These are phyloP conservation scores for Palythoa heliodiscus DNA, from an alignment of 92 coral and sea anemone genomes.

Conservation along the genomic window DNA sequence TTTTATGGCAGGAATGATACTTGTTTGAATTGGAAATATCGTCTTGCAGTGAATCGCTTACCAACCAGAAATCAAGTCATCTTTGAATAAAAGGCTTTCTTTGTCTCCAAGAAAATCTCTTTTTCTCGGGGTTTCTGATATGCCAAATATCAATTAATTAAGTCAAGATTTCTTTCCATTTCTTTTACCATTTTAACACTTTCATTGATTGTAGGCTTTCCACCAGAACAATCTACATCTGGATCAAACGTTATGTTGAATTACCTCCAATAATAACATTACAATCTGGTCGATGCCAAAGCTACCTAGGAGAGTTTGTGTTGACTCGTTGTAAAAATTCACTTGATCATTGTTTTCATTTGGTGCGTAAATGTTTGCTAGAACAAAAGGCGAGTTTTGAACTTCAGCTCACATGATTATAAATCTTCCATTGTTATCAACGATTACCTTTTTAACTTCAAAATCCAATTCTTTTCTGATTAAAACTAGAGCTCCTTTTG, in stretches of 20 bases:
- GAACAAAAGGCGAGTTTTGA: no score
- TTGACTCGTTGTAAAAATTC: constrained; percentile 20
- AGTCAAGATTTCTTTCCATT: no score
- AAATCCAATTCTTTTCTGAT: constrained; percentile 47
- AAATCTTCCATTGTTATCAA: constrained; percentile 18
- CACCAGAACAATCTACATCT: constrained; percentile 50
- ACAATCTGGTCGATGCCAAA: background rate
- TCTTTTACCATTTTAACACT: no score
- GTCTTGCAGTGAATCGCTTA: no score
- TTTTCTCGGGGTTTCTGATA: no score
- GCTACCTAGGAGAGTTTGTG: background rate
- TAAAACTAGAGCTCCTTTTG: constrained; percentile 47
- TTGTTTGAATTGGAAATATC: no score
- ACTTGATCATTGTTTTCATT: constrained; percentile 42
- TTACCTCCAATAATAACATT: no score
- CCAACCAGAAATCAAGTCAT: no score
- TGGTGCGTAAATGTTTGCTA: constrained; percentile 52
- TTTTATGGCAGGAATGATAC: background rate
- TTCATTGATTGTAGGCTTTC: background rate
- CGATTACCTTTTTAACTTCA: constrained; percentile 24
- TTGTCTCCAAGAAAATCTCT: no score
- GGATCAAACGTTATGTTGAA: background rate
- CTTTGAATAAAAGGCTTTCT: no score
- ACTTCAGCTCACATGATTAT: no score
- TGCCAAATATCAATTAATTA: no score